phyloP scores from a whole-genome alignment of 2,797 vertebrate genomes.

The Diglossa cyanea region DNA sequence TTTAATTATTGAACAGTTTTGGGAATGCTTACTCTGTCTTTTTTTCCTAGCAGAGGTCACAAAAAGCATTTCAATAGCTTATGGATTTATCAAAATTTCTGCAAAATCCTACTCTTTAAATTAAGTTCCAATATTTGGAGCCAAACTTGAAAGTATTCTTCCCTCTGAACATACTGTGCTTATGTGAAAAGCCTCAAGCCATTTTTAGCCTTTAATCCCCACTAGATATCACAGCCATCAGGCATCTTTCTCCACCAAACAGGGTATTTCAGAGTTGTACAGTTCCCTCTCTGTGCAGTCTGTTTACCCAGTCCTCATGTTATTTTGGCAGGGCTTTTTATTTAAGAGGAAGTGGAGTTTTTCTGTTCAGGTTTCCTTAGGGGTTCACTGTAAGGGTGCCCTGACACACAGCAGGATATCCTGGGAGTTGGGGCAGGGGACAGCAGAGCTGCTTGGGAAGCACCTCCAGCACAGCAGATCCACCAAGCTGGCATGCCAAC shows the following conservation, averaged over 20 bases:
- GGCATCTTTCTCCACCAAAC: not conserved
- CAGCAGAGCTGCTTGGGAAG: not conserved
- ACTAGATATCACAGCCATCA: slow-evolving; percentile 55
- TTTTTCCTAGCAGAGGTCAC: slow-evolving; percentile 1
- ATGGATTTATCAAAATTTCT: slow-evolving; percentile 12
- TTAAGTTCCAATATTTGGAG: slow-evolving; percentile 52
- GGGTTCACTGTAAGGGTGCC: not conserved
- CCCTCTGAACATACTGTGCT: slow-evolving; percentile 15
- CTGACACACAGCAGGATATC: not conserved
- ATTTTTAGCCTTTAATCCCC: slow-evolving; percentile 71
- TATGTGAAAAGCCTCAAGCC: slow-evolving; percentile 54
- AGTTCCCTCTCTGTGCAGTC: not conserved
- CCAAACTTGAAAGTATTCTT: slow-evolving; percentile 53
- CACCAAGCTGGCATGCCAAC: not conserved
- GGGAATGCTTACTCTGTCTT: not conserved
- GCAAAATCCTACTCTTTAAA: slow-evolving; percentile 23
- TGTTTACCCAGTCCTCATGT: not conserved
- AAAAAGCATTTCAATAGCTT: not conserved
- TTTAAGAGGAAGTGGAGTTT: not conserved
- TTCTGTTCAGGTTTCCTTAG: not conserved
- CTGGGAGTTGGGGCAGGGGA: not conserved
- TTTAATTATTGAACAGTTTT: slow-evolving; percentile 31
- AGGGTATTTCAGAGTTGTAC: slow-evolving; percentile 33
- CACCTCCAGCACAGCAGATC: not conserved
- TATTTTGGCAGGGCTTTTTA: not conserved